These are phyloP conservation scores for Lordiphosa stackelbergi DNA, from an alignment of 1,140 invertebrate species.

Conservation along the genomic window DNA sequence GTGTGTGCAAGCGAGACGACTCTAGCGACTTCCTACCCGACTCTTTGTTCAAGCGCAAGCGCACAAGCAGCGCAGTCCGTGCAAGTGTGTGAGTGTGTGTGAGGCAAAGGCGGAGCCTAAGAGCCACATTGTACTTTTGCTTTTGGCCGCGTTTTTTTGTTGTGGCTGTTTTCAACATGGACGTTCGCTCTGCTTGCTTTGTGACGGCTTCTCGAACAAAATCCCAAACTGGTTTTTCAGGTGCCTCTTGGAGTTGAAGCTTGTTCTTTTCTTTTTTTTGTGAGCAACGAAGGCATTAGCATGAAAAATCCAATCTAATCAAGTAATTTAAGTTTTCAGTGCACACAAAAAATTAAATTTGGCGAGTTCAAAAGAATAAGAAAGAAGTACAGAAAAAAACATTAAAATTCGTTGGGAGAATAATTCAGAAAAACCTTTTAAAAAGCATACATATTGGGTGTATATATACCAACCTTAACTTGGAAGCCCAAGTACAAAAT, in stretches of 20 bases:
- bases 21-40: conserved; percentile 34
- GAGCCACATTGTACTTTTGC: conserved; percentile 42
- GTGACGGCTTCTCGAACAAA: conserved; percentile 20
- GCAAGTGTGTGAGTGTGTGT: conserved; percentile 7
- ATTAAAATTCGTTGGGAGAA: conserved; percentile 17
- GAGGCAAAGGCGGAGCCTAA: conserved; percentile 51
- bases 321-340: conserved; percentile 58
- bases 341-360: conserved; percentile 24
- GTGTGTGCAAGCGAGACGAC: conserved; percentile 46
- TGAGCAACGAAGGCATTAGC: conserved; percentile 15
- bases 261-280: conserved; percentile 42
- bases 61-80: conserved; percentile 14
- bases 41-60: conserved; percentile 64
- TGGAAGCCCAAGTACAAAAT: too few species aligned
- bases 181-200: conserved; percentile 33
- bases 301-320: conserved; percentile 59
- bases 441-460: too few species aligned
- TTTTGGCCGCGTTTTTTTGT: conserved; percentile 33
- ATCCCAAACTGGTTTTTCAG: conserved; percentile 53
- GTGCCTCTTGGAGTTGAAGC: too few species aligned
- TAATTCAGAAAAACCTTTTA: too few species aligned
- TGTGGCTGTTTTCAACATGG: conserved; percentile 54
- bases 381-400: conserved; percentile 5
- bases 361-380: conserved; percentile 21
- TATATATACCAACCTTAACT: too few species aligned